Evolutionary conservation across 2,888 invertebrate species (phyloP), one percentile per base, ranked within the genome.

Genomic region (Taphrorychus bicolor): DNA sequence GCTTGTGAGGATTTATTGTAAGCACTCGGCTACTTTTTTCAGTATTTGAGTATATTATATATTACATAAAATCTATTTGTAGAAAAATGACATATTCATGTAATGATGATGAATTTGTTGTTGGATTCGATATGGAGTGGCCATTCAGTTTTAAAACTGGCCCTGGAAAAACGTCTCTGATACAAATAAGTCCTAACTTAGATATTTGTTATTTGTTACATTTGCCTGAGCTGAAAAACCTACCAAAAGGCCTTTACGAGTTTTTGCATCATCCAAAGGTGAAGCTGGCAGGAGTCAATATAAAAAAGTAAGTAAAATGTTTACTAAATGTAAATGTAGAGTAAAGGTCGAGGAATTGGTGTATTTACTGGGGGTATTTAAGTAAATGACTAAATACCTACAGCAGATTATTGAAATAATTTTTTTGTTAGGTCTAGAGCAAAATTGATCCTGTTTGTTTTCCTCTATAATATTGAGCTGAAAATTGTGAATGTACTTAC

Each of bases 41-140:
- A 2, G 9, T 32, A 4, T 32, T 32, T 11, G 9, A 17, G n/a
- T n/a, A 45, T 45, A 3, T 45, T 17, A 45, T 17, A 3, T 18
- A n/a, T 45, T 5, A 17, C n/a, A n/a, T n/a, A 56, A 18, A 24
- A 21, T 11, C 54, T 59, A 57, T 65, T 75, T 76, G 17, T 69
- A 85, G 84, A 66, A 75, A 77, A 63, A 73, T 79, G 66, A 80
- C 82, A 21, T 79, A 81, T 52, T 79, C 80, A 42, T 65, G 67
- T 22, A 57, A 71, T 11, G 76, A 76, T 19, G 80, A 81, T 2
- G 71, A 82, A 17, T 79, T 87, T 40, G 84, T 87, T 3, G 78
- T 89, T 69, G 88, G 89, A 3, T 89, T 89, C 75, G 89, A 89
- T 76, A 82, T 88, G 79, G 89, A 89, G 77, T 89, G 89, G 89